Evolutionary conservation across 2,888 invertebrate species (phyloP), one percentile per base, ranked within the genome.

Genomic region (Protophormia terraenovae): DNA sequence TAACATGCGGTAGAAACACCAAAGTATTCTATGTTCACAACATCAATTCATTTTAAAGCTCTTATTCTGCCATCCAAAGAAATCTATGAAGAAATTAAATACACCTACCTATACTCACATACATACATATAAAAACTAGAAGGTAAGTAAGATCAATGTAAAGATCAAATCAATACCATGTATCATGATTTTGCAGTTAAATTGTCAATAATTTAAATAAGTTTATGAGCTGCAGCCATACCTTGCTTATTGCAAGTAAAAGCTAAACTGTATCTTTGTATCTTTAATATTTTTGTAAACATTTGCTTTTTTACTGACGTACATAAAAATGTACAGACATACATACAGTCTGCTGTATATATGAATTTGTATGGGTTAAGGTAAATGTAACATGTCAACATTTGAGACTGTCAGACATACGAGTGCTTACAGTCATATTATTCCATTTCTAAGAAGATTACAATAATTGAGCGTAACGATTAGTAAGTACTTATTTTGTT

Each of bases 401-500:
- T 32, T 12, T 6, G 3, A 16, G 47, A 27, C 35, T 24, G 27
- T 10, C 50, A 60, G 32, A 22, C 38, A 14, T 41, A n/a, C 53
- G 29, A 19, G 19, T 12, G 22, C 35, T 38, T 62, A 32, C 41
- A 64, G n/a, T 24, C 24, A 47, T 45, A 71, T 14, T 38, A 50
- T 45, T 58, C 7, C 45, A 4, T 38, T 72, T 72, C 82, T 72
- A 64, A 72, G 77, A 77, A 77, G 76, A 77, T 81, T 77, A 77
- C 80, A 62, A 78, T 81, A 84, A 84, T 84, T 84, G 84, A 77
- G 81, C n/a, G 60, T 55, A 81, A 35, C 53, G 67, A 81, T 77
- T 81, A 73, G 66, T 72, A 66, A 64, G 16, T 69, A 72, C 72
- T 77, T 67, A 73, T 47, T 50, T 53, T 60, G 27, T 38, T 35